A percentile compares a stretch with the other conserved stretches of the same genome.
phyloP scores from a whole-genome alignment of 2,113 vertebrate species.

The Toxostoma redivivum region DNA sequence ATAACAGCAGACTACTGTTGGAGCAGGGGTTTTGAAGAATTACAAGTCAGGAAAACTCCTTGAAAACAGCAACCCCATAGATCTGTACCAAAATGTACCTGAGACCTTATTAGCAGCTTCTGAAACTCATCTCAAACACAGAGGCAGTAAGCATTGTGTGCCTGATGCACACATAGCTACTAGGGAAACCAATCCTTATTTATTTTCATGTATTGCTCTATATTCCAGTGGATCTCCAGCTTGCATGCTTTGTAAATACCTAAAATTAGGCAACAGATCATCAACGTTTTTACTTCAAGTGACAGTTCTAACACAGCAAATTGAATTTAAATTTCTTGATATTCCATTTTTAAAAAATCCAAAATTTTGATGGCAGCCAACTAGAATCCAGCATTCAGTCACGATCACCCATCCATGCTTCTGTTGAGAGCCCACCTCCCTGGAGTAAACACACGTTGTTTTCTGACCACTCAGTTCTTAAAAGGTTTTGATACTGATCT shows the following conservation, averaged over 20 bases:
- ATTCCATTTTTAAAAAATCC: background rate
- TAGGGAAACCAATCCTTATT: background rate
- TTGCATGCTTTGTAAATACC: background rate
- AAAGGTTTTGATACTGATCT: background rate
- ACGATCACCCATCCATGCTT: background rate
- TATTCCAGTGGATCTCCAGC: background rate
- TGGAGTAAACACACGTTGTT: accelerated
- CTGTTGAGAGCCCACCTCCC: background rate
- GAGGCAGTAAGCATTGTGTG: background rate
- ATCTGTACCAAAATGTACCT: background rate
- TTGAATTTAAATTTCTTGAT: background rate
- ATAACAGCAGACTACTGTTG: background rate
- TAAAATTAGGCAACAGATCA: background rate
- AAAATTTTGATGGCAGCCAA: background rate
- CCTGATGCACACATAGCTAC: background rate
- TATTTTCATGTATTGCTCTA: background rate
- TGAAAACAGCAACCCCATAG: background rate
- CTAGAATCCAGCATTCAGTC: background rate
- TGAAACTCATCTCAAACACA: background rate
- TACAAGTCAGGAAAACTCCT: background rate
- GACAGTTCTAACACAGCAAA: background rate
- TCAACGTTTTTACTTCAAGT: background rate
- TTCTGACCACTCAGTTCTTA: background rate
- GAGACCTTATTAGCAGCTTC: background rate
- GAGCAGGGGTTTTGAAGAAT: background rate